Conservation (phyloP, 2,113 vertebrate genomes). For the Pangasianodon hypophthalmus region DNA sequence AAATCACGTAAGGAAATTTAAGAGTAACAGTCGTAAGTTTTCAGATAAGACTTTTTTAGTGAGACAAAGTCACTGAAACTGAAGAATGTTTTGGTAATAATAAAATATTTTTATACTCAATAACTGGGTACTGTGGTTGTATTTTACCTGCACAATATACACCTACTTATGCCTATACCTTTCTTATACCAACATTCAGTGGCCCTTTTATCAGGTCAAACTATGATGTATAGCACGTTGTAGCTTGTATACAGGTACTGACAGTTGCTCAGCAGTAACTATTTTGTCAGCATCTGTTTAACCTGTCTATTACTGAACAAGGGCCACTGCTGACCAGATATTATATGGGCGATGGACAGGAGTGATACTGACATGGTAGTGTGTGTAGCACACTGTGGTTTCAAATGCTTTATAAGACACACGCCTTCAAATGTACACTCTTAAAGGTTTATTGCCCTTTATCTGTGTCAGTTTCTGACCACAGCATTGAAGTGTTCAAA, state of each 20-base stretch:
- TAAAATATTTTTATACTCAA: conserved; percentile 1
- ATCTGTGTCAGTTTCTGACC: background rate
- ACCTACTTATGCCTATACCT: background rate
- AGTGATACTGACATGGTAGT: background rate
- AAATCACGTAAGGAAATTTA: background rate
- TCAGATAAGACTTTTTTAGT: background rate
- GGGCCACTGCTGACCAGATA: background rate
- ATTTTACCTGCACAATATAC: background rate
- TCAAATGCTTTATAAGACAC: background rate
- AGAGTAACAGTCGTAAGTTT: background rate
- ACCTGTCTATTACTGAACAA: background rate
- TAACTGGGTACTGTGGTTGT: background rate
- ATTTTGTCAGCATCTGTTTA: background rate
- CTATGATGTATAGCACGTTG: background rate
- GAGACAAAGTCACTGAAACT: background rate
- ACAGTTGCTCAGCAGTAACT: background rate
- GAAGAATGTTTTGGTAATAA: conserved; percentile 5
- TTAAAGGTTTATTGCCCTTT: background rate
- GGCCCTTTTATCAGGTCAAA: background rate
- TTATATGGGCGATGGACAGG: background rate
- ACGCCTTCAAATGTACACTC: background rate
- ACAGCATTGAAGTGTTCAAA: background rate
- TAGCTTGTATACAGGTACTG: background rate
- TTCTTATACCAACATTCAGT: background rate
- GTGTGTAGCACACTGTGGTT: background rate